Base-by-base conservation (phyloP, 2,113 vertebrate species). In the Chitala chitala region DNA sequence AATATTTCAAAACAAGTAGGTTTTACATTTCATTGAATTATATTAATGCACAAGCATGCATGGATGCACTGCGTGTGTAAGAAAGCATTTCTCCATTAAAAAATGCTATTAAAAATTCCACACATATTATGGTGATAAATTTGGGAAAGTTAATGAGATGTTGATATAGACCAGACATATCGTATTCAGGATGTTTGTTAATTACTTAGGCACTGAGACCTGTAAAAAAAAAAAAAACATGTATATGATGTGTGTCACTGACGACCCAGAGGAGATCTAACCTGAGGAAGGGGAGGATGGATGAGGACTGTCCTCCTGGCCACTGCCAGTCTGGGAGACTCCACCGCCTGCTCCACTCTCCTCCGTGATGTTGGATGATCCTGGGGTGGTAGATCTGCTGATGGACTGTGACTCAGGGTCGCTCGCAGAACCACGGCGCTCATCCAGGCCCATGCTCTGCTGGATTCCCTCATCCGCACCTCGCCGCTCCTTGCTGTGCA, bases 371-470 rank as follows among this genome's bases (percentile, higher is more conserved):
- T 99, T 99, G 82, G 97, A 98, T 13, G 97, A 99, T 8, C 96
- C 96, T 0, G 97, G 96, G 8, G 97, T 99, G 76, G 97, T 99
- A 0, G 96, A 98, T 69, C 97, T 92, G 89, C 97, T 99, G 83
- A 98, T 94, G 12, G 97, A 98, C 86, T 99, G 97, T 72, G 96
- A 99, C 84, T 99, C 97, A 1, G 96, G 97, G 82, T 99, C 97
- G 0, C 97, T 99, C 75, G 96, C 96, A 3, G 97, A 99, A 38
- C 96, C 96, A 0, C 96, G 93, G 3, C 96, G 91, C 78, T 99
- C 97, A 0, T 98, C 97, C 3, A 96, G 86, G 72, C 84, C 85
- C 33, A 74, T 80, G 73, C 56, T 40, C 24, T 86, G 88, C 73
- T 95, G 96, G 80, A 93, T 82, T 5, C 85, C 88, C 17, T 98